Base-by-base conservation (phyloP, 64 coral and sea anemone species). In the Dendrophyllia cribrosa region DNA sequence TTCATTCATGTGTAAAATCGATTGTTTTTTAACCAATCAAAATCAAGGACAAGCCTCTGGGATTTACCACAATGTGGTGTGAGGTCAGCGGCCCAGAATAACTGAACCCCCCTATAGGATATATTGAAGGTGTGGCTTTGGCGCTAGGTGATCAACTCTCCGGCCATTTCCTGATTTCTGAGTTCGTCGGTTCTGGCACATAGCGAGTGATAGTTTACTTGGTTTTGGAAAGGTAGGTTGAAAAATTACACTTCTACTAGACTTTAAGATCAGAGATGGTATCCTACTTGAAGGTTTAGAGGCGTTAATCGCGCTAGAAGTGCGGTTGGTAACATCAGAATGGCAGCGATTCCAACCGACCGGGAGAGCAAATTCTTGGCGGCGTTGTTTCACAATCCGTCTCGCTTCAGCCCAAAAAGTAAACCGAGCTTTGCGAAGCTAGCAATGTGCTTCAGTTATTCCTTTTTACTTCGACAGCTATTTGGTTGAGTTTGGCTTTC, bases 91-190 rank as follows among this genome's bases (percentile, higher is more conserved):
- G 25, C 82, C 51, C 23, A 75, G 72, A 93, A 93, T 93, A 93
- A 13, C 48, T 17, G 9, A 61, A 93, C 82, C 91, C 91, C 91
- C 91, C 91, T 93, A 93, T 93, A 93, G 76, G 66, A 86, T 93
- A 93, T 86, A 93, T 93, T 93, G 91, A 93, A 93, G 91, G 91
- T 93, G 91, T 93, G 91, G 91, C 91, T 86, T 84, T 80, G 61
- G 62, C 74, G 47, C 91, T 86, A 23, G 52, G 66, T 85, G 65
- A 93, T 86, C 91, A 70, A 77, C 46, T 59, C 83, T 93, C 72
- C 91, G 91, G 91, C 91, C 82, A 93, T 93, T 93, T 93, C 91
- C 91, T 93, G 82, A 93, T 76, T 51, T 69, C 72, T 86, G 75
- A 87, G 72, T 77, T 93, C 74, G 50, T 76, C 74, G 82, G 74